Conservation (phyloP, 2,888 invertebrate genomes). For the Trypoxylon attenuatum region DNA sequence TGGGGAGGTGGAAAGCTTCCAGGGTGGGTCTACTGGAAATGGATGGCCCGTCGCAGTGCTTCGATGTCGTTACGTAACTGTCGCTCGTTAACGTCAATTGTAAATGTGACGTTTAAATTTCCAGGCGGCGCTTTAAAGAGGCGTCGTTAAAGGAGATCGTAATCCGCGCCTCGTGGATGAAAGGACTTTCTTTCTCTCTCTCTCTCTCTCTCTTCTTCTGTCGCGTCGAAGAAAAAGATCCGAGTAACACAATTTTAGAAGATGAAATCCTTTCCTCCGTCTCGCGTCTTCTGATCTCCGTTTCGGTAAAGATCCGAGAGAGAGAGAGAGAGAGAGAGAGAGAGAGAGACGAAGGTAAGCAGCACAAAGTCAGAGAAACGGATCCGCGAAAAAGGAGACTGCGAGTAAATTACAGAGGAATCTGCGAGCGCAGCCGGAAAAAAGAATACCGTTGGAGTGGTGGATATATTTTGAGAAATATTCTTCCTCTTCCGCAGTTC, state of each 20-base stretch:
- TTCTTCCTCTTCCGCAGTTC: conserved; percentile 14
- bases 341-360: too few species aligned
- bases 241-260: not conserved
- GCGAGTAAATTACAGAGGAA: too few species aligned
- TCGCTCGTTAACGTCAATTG: conserved; percentile 1
- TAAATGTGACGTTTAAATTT: not conserved
- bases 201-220: too few species aligned
- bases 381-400: too few species aligned
- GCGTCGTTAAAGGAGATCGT: not conserved
- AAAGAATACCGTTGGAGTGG: not conserved
- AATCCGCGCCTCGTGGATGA: not conserved
- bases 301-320: not conserved
- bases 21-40: not conserved
- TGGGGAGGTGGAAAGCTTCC: conserved; percentile 7
- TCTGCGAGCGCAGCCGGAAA: not conserved
- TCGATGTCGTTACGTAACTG: not conserved
- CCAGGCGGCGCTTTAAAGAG: not conserved
- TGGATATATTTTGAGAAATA: conserved; percentile 29
- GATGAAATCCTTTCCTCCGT: not conserved
- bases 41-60: not conserved
- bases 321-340: not conserved
- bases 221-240: conserved; percentile 1
- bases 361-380: too few species aligned
- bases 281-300: not conserved
- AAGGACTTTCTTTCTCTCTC: not conserved